Conservation (phyloP, 1,140 invertebrate species). For the Drosophila sproati region DNA sequence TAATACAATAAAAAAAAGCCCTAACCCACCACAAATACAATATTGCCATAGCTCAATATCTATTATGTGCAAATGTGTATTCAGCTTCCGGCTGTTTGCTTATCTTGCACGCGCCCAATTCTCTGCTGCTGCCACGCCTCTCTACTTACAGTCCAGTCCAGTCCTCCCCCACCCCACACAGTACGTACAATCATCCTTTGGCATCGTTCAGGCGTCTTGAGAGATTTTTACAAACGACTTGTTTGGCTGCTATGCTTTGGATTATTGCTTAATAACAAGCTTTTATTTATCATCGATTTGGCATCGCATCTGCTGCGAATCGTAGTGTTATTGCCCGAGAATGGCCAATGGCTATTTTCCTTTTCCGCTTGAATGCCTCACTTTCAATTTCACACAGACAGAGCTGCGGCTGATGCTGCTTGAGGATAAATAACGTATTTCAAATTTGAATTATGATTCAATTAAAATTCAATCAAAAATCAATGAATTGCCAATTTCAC, state of each 20-base stretch:
- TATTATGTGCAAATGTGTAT: constrained; percentile 80
- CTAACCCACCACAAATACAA: constrained; percentile 12
- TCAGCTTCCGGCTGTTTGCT: constrained; percentile 56
- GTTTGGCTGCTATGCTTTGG: constrained; percentile 46
- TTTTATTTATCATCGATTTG: constrained; percentile 81
- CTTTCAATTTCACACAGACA: constrained; percentile 34
- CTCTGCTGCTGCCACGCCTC: constrained; percentile 25
- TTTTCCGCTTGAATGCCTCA: constrained; percentile 54
- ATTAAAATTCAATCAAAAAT: constrained; percentile 78
- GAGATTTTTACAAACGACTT: constrained; percentile 54
- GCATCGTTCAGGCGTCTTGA: constrained; percentile 28
- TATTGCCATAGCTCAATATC: constrained; percentile 48
- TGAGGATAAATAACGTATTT: constrained; percentile 15
- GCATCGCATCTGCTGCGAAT: constrained; percentile 51
- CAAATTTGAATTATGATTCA: constrained; percentile 70
- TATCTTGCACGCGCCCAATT: constrained; percentile 64
- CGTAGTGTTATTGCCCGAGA: constrained; percentile 41
- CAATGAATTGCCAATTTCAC: constrained; percentile 63
- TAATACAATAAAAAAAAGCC: constrained; percentile 43
- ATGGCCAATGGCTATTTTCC: constrained; percentile 43
- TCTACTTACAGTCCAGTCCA: constrained; percentile 5
- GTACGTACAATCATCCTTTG: background rate
- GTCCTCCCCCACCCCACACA: background rate
- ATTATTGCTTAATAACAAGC: constrained; percentile 74
- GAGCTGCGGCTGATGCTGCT: constrained; percentile 30